These are phyloP conservation scores for Crocodylus rhombifer DNA, from an alignment of 2,797 vertebrate genomes.

Conservation along the genomic window DNA sequence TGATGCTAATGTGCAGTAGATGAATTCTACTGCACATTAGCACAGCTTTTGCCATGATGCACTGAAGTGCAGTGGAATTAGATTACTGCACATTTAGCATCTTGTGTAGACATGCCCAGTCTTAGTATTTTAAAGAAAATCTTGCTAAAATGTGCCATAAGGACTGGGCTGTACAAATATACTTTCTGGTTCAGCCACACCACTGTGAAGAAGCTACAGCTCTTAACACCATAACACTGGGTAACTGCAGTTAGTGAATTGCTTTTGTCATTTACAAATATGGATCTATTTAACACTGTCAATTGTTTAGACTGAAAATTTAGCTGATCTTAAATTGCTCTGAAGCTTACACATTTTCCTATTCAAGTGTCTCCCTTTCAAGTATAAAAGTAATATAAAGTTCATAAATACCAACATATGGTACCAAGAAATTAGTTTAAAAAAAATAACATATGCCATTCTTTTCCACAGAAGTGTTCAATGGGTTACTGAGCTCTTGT, in stretches of 20 bases:
- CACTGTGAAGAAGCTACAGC: not conserved
- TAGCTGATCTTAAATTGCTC: not conserved
- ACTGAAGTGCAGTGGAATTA: too few relatives aligned
- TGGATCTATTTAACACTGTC: not conserved
- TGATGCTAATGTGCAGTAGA: too few relatives aligned
- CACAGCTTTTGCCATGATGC: too few relatives aligned
- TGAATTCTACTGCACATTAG: too few relatives aligned
- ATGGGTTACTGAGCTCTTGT: not conserved
- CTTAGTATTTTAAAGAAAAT: not conserved
- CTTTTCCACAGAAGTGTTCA: not conserved
- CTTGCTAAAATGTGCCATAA: slow-evolving; percentile 1
- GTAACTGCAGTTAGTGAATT: not conserved
- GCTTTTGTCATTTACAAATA: slow-evolving; percentile 24
- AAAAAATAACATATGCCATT: not conserved
- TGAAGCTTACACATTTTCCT: slow-evolving; percentile 6
- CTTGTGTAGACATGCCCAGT: too few relatives aligned
- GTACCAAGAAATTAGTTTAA: not conserved
- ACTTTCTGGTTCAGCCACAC: slow-evolving; percentile 1
- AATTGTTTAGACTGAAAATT: not conserved
- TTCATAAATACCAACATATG: not conserved
- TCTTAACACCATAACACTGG: not conserved
- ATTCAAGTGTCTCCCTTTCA: slow-evolving; percentile 9
- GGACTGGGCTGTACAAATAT: not conserved
- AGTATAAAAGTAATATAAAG: not conserved
- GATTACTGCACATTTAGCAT: too few relatives aligned